phyloP scores from a whole-genome alignment of 2,888 invertebrate genomes.

The Ormyrus labotus region DNA sequence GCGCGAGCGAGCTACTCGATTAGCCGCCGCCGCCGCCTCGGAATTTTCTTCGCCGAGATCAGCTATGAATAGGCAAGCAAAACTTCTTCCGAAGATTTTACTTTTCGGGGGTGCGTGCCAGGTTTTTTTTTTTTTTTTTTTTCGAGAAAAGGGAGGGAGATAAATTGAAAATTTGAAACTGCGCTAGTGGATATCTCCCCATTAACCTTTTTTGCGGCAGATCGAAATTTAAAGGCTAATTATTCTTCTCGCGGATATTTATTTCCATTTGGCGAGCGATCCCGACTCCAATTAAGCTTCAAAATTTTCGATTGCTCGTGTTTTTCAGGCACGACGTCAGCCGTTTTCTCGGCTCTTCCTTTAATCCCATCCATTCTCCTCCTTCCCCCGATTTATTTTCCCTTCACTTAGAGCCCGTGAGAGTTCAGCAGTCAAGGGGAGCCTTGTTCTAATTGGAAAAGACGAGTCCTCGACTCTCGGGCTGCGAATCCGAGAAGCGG shows the following conservation, averaged over 20 bases:
- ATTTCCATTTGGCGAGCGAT: neutral
- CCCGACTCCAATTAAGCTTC: slow-evolving; percentile 30
- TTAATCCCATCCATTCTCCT: slow-evolving; percentile 10
- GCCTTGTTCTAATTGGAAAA: slow-evolving; percentile 50
- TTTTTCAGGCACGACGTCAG: neutral
- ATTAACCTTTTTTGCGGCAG: slow-evolving; percentile 1
- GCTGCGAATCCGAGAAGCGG: neutral
- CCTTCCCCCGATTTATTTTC: slow-evolving; percentile 48
- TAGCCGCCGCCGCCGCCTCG: too few relatives aligned
- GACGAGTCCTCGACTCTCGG: slow-evolving; percentile 5
- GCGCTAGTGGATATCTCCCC: neutral
- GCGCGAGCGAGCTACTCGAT: neutral
- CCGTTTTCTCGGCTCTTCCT: neutral
- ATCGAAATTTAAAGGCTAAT: neutral
- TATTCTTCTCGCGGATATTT: neutral
- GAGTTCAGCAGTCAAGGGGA: slow-evolving; percentile 37
- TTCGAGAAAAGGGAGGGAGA: neutral
- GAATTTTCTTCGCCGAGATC: neutral
- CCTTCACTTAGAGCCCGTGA: slow-evolving; percentile 19
- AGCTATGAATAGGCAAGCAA: neutral
- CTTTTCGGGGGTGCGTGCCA: neutral
- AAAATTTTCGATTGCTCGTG: slow-evolving; percentile 38
- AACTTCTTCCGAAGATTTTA: neutral
- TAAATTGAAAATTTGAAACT: too few relatives aligned
- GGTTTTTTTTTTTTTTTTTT: too few relatives aligned